Conservation (phyloP, 37 sponge, comb jelly and placozoan species). For the Aplysina aerophoba region DNA sequence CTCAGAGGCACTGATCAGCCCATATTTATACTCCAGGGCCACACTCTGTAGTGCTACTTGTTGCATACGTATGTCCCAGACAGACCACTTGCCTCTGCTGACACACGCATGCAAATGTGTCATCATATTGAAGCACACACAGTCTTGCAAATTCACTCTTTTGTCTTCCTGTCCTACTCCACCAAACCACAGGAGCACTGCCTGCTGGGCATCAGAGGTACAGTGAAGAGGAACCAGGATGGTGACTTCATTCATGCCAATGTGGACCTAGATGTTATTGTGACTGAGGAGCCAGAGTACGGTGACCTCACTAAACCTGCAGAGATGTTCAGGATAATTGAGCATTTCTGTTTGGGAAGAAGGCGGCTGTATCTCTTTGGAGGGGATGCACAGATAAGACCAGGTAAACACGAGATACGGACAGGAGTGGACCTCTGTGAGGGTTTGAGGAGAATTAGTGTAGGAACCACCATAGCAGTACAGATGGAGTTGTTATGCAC, state of each 20-base stretch:
- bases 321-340: constrained; percentile 94
- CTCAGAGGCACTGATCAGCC: neutral
- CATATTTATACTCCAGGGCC: constrained; percentile 1
- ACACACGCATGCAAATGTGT: neutral
- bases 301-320: constrained; percentile 87
- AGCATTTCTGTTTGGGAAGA: constrained; percentile 95
- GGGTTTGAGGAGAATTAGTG: too few species aligned
- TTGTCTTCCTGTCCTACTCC: too few species aligned
- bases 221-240: constrained; percentile 92
- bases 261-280: constrained; percentile 94
- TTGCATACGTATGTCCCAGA: neutral
- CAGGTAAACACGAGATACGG: constrained; percentile 54
- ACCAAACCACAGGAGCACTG: constrained; percentile 76
- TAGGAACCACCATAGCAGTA: too few species aligned
- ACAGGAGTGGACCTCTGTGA: too few species aligned
- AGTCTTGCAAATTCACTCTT: too few species aligned
- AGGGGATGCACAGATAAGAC: constrained; percentile 77
- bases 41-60: neutral
- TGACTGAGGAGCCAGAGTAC: constrained; percentile 87
- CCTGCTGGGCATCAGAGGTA: constrained; percentile 94
- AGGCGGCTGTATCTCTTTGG: constrained; percentile 94
- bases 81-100: neutral
- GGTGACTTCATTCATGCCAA: constrained; percentile 97
- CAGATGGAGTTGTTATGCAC: too few species aligned
- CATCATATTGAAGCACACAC: neutral